These are phyloP conservation scores for Sapajus apella DNA, from an alignment of 2,113 vertebrate species.

Conservation along the genomic window DNA sequence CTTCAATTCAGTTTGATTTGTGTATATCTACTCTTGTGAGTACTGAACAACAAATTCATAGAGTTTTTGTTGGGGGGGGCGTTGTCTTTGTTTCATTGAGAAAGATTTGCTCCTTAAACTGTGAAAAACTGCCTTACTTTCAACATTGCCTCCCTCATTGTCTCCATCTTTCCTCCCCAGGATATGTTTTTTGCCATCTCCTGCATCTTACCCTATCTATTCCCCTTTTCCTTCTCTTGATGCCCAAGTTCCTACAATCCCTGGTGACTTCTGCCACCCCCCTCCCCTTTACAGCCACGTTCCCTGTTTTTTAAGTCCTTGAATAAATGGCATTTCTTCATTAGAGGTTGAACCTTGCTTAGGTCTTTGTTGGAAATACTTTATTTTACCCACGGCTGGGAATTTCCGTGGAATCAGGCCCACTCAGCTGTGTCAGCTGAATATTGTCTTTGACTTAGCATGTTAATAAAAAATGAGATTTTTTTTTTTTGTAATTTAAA, in stretches of 20 bases:
- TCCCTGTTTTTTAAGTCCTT: not conserved
- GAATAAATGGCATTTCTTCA: not conserved
- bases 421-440: not conserved
- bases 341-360: not conserved
- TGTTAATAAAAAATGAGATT: not conserved
- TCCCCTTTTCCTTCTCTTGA: not conserved
- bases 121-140: not conserved
- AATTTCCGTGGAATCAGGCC: not conserved
- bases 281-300: not conserved
- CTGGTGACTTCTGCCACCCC: not conserved
- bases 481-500: not conserved
- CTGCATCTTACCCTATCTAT: fast-evolving
- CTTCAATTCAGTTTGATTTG: not conserved
- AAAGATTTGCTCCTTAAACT: not conserved
- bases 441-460: not conserved
- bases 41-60: not conserved
- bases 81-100: not conserved
- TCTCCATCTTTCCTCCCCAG: not conserved
- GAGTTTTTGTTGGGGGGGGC: not conserved
- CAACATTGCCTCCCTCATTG: not conserved
- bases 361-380: not conserved
- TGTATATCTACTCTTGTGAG: not conserved
- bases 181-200: not conserved
- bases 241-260: not conserved
- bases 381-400: not conserved